A percentile compares a stretch with the other conserved stretches of the same genome.
These are phyloP conservation scores for Boloria selene DNA, from an alignment of 2,888 invertebrate genomes.

Conservation along the genomic window DNA sequence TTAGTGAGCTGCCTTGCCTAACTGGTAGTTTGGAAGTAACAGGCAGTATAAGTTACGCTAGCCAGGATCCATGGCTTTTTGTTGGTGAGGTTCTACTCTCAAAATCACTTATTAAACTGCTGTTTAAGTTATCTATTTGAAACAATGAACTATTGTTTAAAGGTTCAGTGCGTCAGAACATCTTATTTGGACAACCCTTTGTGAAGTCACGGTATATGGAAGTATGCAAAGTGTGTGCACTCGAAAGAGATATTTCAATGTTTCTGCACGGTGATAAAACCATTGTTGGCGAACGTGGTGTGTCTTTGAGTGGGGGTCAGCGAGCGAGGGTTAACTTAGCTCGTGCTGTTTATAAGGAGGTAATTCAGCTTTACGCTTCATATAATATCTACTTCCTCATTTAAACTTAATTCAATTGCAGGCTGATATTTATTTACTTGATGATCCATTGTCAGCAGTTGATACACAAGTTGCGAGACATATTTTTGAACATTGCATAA, in stretches of 20 bases:
- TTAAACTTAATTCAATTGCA: constrained; percentile 54
- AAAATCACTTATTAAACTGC: too few relatives aligned
- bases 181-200: constrained; percentile 91
- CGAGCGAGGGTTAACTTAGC: constrained; percentile 85
- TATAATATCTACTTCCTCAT: background rate
- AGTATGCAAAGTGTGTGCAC: constrained; percentile 87
- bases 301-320: constrained; percentile 92
- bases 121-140: too few relatives aligned
- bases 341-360: constrained; percentile 85
- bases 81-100: constrained; percentile 63
- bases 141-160: constrained; percentile 3
- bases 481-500: constrained; percentile 87
- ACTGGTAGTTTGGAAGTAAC: constrained; percentile 83
- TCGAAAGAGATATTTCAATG: constrained; percentile 87
- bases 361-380: constrained; percentile 34
- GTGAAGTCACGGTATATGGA: constrained; percentile 82
- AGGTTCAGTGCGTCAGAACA: constrained; percentile 94
- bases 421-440: constrained; percentile 88
- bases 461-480: constrained; percentile 87
- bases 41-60: constrained; percentile 88
- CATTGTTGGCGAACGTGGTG: constrained; percentile 92
- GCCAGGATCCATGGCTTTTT: constrained; percentile 93
- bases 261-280: constrained; percentile 92
- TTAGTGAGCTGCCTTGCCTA: constrained; percentile 88
- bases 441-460: constrained; percentile 89